A percentile compares a stretch with the other conserved stretches of the same genome.
Evolutionary conservation across 2,888 invertebrate genomes (phyloP).

Genomic region (Watsonalla cultraria): DNA sequence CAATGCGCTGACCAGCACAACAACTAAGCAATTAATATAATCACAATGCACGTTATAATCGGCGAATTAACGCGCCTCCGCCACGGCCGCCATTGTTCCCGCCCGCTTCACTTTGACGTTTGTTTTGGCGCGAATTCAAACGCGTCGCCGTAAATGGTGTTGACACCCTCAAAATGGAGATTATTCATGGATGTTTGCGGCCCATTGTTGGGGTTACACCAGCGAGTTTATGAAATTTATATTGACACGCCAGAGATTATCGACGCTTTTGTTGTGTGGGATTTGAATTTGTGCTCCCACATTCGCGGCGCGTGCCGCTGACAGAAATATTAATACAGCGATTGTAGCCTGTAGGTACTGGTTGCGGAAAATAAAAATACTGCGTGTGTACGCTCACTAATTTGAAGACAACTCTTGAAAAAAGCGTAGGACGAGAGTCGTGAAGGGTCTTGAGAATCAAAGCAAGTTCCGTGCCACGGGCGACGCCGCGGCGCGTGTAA

Average conservation of each 20-base stretch:
- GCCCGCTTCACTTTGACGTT: constrained; percentile 53
- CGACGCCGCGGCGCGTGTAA: constrained; percentile 46
- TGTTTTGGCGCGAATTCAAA: constrained; percentile 63
- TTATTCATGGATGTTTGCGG: constrained; percentile 74
- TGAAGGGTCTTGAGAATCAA: constrained; percentile 50
- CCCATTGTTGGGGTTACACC: constrained; percentile 61
- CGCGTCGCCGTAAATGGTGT: constrained; percentile 56
- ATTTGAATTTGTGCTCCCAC: constrained; percentile 56
- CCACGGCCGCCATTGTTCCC: constrained; percentile 51
- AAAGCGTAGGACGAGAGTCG: constrained; percentile 43
- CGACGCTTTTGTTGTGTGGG: constrained; percentile 64
- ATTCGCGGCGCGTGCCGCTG: constrained; percentile 57
- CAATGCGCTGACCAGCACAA: constrained; percentile 22
- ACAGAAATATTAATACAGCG: constrained; percentile 63
- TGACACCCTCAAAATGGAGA: constrained; percentile 74
- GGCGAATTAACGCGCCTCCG: constrained; percentile 46
- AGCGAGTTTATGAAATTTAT: constrained; percentile 72
- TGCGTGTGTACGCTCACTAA: constrained; percentile 34
- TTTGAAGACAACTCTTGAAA: constrained; percentile 55
- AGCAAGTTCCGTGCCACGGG: constrained; percentile 45
- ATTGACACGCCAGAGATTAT: constrained; percentile 72
- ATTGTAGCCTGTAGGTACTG: not conserved
- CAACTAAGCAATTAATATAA: constrained; percentile 53
- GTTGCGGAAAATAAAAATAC: constrained; percentile 18
- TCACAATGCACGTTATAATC: constrained; percentile 60